Conservation (phyloP, 92 coral and sea anemone genomes). For the Zoanthus solanderi region DNA sequence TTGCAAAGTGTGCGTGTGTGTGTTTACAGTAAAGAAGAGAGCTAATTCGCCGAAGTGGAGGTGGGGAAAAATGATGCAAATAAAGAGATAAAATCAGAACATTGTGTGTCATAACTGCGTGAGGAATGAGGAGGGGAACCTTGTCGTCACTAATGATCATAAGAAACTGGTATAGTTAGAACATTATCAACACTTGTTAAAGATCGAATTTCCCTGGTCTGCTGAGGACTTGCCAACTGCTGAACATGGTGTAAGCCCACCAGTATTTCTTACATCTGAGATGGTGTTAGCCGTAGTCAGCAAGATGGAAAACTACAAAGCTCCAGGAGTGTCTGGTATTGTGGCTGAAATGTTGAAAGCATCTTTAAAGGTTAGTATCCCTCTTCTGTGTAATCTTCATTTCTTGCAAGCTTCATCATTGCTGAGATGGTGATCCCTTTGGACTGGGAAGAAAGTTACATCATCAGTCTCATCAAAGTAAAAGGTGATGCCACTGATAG, state of each 20-base stretch:
- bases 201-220: neutral
- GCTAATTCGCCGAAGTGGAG: no score
- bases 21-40: no score
- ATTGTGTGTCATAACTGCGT: neutral
- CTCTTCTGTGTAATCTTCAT: neutral
- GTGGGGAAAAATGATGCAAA: neutral
- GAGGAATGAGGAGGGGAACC: neutral
- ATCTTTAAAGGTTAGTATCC: neutral
- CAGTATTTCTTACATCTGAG: conserved; percentile 6
- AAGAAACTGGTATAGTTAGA: neutral
- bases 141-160: neutral
- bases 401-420: neutral
- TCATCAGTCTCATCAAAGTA: conserved; percentile 42
- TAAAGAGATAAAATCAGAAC: neutral
- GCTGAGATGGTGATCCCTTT: neutral
- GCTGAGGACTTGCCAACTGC: conserved; percentile 9
- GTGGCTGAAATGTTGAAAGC: neutral
- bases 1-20: no score
- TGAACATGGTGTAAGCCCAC: conserved; percentile 45
- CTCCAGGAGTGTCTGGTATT: neutral
- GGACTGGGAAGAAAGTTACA: conserved; percentile 48
- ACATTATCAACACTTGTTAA: neutral
- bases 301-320: neutral
- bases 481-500: conserved; percentile 50
- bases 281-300: conserved; percentile 30